These are phyloP conservation scores for Serrognathus titanus DNA, from an alignment of 2,888 invertebrate genomes.

Conservation along the genomic window DNA sequence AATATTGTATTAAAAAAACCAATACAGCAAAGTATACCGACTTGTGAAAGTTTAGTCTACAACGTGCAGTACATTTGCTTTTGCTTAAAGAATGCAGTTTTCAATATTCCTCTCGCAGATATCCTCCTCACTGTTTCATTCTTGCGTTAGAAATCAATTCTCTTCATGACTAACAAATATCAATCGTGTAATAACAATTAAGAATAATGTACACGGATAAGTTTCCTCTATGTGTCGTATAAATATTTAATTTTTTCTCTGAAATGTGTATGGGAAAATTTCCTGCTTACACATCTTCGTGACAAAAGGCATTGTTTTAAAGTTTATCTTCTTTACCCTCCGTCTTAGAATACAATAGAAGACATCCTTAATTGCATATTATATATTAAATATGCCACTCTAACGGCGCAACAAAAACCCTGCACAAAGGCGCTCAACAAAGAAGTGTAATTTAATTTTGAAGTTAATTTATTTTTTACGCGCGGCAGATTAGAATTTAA, in stretches of 20 bases:
- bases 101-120: no score
- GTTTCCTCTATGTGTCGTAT: no score
- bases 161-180: no score
- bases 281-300: slow-evolving; percentile 34
- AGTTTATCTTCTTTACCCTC: slow-evolving; percentile 40
- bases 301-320: slow-evolving; percentile 42
- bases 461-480: slow-evolving; percentile 28
- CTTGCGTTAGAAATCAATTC: no score
- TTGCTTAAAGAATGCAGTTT: no score
- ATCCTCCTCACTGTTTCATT: no score
- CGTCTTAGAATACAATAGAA: slow-evolving; percentile 36
- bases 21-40: no score
- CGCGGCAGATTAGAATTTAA: slow-evolving; percentile 27
- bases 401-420: slow-evolving; percentile 31
- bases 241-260: background rate
- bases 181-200: no score
- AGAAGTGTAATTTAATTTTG: slow-evolving; percentile 25
- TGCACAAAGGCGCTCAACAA: slow-evolving; percentile 30
- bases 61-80: no score
- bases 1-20: no score
- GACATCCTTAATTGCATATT: slow-evolving; percentile 43
- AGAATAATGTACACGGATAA: no score
- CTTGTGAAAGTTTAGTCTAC: no score
- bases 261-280: slow-evolving; percentile 28
- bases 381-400: slow-evolving; percentile 43